phyloP scores from a whole-genome alignment of 1,140 invertebrate species.

The Pteromalus puparum region DNA sequence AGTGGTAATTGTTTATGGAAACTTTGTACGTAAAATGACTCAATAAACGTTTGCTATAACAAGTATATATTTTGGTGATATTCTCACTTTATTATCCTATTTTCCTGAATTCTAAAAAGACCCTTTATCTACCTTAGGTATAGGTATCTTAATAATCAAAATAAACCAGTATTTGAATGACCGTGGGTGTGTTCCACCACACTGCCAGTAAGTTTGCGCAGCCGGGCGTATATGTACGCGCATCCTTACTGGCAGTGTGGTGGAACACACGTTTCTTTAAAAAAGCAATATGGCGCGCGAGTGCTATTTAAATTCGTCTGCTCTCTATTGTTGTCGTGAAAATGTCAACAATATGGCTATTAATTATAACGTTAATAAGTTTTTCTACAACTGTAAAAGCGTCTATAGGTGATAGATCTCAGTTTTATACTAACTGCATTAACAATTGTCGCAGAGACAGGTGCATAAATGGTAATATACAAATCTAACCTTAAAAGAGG shows the following conservation, averaged over 20 bases:
- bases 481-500: slow-evolving; percentile 35
- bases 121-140: too few relatives aligned
- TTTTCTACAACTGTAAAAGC: slow-evolving; percentile 52
- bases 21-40: slow-evolving; percentile 44
- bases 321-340: slow-evolving; percentile 29
- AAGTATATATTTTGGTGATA: background rate
- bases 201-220: too few relatives aligned
- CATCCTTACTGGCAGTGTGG: too few relatives aligned
- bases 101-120: too few relatives aligned
- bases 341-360: slow-evolving; percentile 45
- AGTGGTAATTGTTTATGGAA: slow-evolving; percentile 39
- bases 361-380: slow-evolving; percentile 39
- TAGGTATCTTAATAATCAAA: too few relatives aligned
- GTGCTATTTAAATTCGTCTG: slow-evolving; percentile 32
- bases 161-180: too few relatives aligned
- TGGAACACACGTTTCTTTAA: too few relatives aligned
- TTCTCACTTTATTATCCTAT: background rate
- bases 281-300: slow-evolving; percentile 5
- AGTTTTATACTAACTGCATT: slow-evolving; percentile 69
- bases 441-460: slow-evolving; percentile 66
- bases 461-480: slow-evolving; percentile 68
- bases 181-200: too few relatives aligned
- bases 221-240: too few relatives aligned
- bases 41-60: slow-evolving; percentile 50
- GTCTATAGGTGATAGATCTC: slow-evolving; percentile 70